Conservation (phyloP, 2,888 invertebrate species). For the Galeruca laticollis region DNA sequence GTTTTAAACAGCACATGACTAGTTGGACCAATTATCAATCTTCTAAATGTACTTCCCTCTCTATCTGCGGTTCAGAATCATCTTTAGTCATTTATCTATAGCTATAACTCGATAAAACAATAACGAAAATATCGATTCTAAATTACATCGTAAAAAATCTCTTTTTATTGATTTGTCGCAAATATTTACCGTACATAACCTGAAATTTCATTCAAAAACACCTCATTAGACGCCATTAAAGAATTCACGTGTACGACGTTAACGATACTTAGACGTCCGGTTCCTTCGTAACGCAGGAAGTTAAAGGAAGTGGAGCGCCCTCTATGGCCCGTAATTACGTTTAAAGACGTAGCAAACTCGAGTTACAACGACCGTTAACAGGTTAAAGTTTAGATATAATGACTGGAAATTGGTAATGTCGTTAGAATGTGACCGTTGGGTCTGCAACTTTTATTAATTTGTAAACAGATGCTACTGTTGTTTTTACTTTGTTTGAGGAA, state of each 20-base stretch:
- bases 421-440: slow-evolving; percentile 33
- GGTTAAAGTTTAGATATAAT: slow-evolving; percentile 46
- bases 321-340: slow-evolving; percentile 43
- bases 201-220: slow-evolving; percentile 15
- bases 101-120: no score
- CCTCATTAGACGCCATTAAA: slow-evolving; percentile 17
- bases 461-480: background rate
- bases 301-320: slow-evolving; percentile 36
- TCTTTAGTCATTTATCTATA: no score
- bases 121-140: no score
- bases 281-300: slow-evolving; percentile 31
- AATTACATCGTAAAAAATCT: no score
- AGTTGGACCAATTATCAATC: no score
- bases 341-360: slow-evolving; percentile 42
- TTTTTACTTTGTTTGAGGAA: no score
- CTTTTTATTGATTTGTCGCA: no score
- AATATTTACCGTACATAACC: no score
- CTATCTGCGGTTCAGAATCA: no score
- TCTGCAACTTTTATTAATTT: slow-evolving; percentile 19
- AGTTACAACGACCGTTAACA: slow-evolving; percentile 43
- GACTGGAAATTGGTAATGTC: slow-evolving; percentile 45
- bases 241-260: slow-evolving; percentile 21
- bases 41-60: no score
- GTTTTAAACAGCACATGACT: no score
- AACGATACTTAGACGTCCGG: slow-evolving; percentile 14